phyloP scores from a whole-genome alignment of 2,797 vertebrate genomes.

The Hafferia zeledoni region DNA sequence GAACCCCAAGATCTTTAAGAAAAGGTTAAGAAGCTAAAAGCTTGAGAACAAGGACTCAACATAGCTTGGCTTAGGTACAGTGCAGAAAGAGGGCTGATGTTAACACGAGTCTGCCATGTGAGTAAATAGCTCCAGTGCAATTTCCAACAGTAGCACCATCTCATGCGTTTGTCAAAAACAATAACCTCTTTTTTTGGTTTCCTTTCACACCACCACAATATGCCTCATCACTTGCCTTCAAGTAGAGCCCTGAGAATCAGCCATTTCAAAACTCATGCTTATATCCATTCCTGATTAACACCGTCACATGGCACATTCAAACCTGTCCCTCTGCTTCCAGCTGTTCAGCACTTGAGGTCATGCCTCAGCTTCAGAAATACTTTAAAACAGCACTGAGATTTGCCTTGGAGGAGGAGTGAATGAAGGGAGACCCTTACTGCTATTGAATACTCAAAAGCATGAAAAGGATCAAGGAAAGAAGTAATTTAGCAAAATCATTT shows the following conservation, averaged over 20 bases:
- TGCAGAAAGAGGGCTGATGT: fast-evolving
- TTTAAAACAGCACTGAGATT: background rate
- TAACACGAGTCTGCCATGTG: background rate
- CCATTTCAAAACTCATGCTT: background rate
- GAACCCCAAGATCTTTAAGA: background rate
- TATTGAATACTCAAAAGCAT: background rate
- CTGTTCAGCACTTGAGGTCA: background rate
- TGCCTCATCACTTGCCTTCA: background rate
- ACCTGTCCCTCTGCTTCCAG: background rate
- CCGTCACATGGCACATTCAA: background rate
- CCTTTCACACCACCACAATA: background rate
- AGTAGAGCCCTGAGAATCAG: background rate
- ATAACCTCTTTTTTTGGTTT: background rate
- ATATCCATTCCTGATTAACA: background rate
- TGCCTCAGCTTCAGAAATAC: background rate
- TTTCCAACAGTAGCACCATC: background rate
- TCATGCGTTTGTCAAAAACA: background rate
- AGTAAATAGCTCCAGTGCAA: background rate
- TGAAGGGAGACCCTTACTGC: background rate
- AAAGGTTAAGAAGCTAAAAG: background rate
- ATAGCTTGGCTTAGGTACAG: background rate
- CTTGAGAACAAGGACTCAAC: background rate
- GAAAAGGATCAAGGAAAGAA: background rate
- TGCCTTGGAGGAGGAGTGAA: background rate
- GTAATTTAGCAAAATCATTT: background rate